Evolutionary conservation across 2,797 vertebrate species (phyloP), one percentile per base, ranked within the genome.

Genomic region (Coregonus suidteri): DNA sequence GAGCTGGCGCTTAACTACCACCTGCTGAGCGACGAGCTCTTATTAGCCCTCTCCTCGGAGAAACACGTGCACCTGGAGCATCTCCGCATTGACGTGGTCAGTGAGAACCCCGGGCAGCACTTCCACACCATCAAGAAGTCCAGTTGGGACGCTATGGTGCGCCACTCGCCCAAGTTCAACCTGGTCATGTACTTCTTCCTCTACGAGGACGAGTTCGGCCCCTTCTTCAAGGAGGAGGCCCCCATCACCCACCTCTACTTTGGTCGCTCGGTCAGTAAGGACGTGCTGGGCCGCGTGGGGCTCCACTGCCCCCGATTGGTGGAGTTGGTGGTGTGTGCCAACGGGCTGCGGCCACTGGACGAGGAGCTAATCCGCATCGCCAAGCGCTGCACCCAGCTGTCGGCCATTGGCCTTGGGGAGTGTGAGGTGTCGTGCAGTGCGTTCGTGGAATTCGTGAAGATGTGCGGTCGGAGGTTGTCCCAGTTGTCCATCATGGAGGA

Each of bases 131-230:
- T 99, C 88, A 96, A 97, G 91, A 98, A 96, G 93, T 98, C 96
- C 95, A 99, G 98, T 92, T 99, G 98, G 98, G 98, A 99, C 13
- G 97, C 98, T 91, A 97, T 99, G 94, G 94, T 98, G 91, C 96
- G 91, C 77, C 98, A 99, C 88, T 99, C 98, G 5, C 98, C 98
- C 59, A 99, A 99, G 91, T 97, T 99, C 74, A 99, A 97, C 88
- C 91, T 99, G 88, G 98, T 99, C 41, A 99, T 99, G 98, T 99
- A 99, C 93, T 99, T 99, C 89, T 99, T 98, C 91, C 94, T 99
- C 77, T 99, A 99, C 0, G 98, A 99, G 89, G 95, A 99, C 15
- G 98, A 99, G 92, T 99, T 99, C 14, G 96, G 96, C 76, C 98
- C 97, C 0, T 99, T 99, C 91, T 99, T 99, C 81, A 96, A 96